A percentile compares a stretch with the other conserved stretches of the same genome.
These are phyloP conservation scores for Heliothis virescens DNA, from an alignment of 1,140 invertebrate species.

Conservation along the genomic window DNA sequence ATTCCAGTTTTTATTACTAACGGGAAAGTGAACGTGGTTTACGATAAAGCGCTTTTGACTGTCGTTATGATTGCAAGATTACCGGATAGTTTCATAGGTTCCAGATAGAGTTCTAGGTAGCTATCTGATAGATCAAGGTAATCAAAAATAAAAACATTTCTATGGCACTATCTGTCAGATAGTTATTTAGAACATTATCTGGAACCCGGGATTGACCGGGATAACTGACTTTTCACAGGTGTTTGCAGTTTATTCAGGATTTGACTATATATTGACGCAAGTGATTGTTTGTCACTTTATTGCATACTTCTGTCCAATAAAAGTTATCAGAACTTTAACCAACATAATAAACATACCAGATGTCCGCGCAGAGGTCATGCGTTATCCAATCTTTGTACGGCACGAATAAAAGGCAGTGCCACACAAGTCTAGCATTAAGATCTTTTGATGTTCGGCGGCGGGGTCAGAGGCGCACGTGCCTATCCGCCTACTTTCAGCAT, in stretches of 20 bases:
- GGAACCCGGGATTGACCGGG: constrained; percentile 26
- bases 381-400: constrained; percentile 52
- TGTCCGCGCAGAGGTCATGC: constrained; percentile 56
- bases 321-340: constrained; percentile 12
- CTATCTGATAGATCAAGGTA: too few relatives aligned
- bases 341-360: too few relatives aligned
- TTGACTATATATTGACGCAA: not conserved
- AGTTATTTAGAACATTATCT: too few relatives aligned
- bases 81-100: too few relatives aligned
- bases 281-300: not conserved
- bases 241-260: not conserved
- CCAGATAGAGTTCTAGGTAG: too few relatives aligned
- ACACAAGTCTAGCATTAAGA: constrained; percentile 59
- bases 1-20: not conserved
- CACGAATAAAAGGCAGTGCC: constrained; percentile 53
- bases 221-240: not conserved
- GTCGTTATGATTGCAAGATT: not conserved
- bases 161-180: too few relatives aligned
- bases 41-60: constrained; percentile 15
- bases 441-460: constrained; percentile 63
- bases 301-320: constrained; percentile 8
- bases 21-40: not conserved
- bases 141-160: too few relatives aligned
- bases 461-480: constrained; percentile 63
- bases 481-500: constrained; percentile 56